A percentile compares a stretch with the other conserved stretches of the same genome.
phyloP scores from a whole-genome alignment of 2,113 vertebrate species.

The Pachycephala philippinensis region DNA sequence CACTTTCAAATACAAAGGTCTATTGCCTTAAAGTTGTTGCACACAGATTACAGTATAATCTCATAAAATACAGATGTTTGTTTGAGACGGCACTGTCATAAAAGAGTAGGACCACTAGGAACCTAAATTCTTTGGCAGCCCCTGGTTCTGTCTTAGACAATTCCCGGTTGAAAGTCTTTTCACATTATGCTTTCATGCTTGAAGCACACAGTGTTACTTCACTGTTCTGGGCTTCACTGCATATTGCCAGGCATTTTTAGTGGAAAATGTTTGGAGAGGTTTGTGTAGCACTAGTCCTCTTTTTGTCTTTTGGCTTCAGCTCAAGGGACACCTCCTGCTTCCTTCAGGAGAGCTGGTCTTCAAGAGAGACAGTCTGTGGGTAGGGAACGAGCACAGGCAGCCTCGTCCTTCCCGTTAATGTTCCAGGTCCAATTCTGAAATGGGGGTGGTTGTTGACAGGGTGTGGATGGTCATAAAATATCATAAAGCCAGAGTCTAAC shows the following conservation, averaged over 20 bases:
- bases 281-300: background rate
- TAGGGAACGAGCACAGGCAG: background rate
- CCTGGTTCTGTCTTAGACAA: background rate
- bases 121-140: background rate
- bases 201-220: background rate
- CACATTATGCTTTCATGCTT: background rate
- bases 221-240: background rate
- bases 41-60: background rate
- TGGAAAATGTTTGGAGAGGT: background rate
- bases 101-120: background rate
- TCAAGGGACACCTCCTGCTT: background rate
- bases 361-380: background rate
- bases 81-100: background rate
- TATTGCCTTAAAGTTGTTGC: background rate
- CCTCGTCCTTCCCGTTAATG: background rate
- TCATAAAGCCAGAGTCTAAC: background rate
- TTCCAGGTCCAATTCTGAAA: background rate
- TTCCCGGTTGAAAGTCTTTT: background rate
- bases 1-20: background rate
- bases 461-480: background rate
- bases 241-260: constrained; percentile 8
- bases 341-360: background rate
- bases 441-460: fast-evolving
- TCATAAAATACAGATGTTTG: background rate
- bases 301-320: background rate